Percentiles rank a stretch among this genome's conserved stretches.
These are phyloP conservation scores for Serripes groenlandicus DNA, from an alignment of 2,888 invertebrate species.

Conservation along the genomic window DNA sequence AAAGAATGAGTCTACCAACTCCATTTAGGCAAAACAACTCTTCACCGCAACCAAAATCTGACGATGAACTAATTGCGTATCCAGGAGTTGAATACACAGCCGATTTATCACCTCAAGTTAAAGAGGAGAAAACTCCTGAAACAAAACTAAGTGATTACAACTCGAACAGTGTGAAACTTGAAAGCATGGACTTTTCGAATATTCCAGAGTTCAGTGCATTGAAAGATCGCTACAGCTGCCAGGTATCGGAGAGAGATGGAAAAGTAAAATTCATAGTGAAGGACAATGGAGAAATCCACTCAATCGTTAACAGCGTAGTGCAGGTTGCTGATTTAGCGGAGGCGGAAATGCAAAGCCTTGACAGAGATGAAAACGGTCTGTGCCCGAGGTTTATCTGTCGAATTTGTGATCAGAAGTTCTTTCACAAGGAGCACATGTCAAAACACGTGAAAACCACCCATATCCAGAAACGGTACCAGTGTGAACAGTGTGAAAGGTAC, in stretches of 20 bases:
- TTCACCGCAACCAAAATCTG: not conserved
- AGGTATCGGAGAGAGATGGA: constrained; percentile 19
- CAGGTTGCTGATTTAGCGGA: not conserved
- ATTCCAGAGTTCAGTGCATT: not conserved
- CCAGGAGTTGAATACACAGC: not conserved
- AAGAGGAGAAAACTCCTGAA: not conserved
- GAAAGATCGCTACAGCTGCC: constrained; percentile 4
- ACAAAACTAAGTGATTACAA: constrained; percentile 37
- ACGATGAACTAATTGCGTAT: not conserved
- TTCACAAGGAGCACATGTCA: constrained; percentile 55
- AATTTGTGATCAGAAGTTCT: constrained; percentile 52
- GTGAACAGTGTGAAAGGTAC: constrained; percentile 56
- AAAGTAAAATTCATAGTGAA: constrained; percentile 33
- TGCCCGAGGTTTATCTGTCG: constrained; percentile 38
- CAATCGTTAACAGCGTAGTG: not conserved
- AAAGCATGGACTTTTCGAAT: not conserved
- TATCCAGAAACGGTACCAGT: constrained; percentile 53
- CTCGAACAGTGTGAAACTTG: constrained; percentile 33
- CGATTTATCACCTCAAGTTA: not conserved
- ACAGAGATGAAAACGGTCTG: constrained; percentile 14
- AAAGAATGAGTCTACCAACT: not conserved
- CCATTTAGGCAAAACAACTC: not conserved
- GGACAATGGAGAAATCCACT: constrained; percentile 51
- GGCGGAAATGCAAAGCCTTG: not conserved
- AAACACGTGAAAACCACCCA: constrained; percentile 54